Percentiles rank a stretch among this genome's conserved stretches.
These are phyloP conservation scores for Myotis planiceps DNA, from an alignment of 2,797 vertebrate genomes.

Conservation along the genomic window DNA sequence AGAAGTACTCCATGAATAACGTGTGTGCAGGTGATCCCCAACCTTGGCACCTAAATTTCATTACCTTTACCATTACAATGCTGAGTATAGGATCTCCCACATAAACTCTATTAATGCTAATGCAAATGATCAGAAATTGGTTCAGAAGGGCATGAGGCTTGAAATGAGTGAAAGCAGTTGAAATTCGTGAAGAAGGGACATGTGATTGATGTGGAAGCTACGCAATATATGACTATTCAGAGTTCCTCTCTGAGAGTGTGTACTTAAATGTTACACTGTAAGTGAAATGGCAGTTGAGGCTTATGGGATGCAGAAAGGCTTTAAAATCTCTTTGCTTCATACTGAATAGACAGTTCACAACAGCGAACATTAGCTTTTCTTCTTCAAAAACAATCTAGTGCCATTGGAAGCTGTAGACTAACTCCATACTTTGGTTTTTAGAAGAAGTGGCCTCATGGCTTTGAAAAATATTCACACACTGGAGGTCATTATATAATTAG, in stretches of 20 bases:
- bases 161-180: constrained; percentile 54
- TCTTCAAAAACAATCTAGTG: constrained; percentile 22
- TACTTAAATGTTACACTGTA: background rate
- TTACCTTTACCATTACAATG: constrained; percentile 41
- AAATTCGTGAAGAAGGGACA: background rate
- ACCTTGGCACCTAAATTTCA: constrained; percentile 41
- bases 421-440: background rate
- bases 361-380: background rate
- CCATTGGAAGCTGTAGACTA: background rate
- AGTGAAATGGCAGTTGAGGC: background rate
- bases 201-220: background rate
- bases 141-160: constrained; percentile 33
- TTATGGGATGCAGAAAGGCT: background rate
- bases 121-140: constrained; percentile 60
- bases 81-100: constrained; percentile 39
- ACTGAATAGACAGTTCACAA: constrained; percentile 5
- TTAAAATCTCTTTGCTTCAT: background rate
- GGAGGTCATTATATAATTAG: background rate
- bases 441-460: background rate
- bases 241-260: background rate
- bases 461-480: background rate
- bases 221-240: background rate
- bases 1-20: background rate
- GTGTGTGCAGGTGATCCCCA: background rate
- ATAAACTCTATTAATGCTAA: constrained; percentile 35